Conservation (phyloP, 2,113 vertebrate species). For the Bubo blakistoni region DNA sequence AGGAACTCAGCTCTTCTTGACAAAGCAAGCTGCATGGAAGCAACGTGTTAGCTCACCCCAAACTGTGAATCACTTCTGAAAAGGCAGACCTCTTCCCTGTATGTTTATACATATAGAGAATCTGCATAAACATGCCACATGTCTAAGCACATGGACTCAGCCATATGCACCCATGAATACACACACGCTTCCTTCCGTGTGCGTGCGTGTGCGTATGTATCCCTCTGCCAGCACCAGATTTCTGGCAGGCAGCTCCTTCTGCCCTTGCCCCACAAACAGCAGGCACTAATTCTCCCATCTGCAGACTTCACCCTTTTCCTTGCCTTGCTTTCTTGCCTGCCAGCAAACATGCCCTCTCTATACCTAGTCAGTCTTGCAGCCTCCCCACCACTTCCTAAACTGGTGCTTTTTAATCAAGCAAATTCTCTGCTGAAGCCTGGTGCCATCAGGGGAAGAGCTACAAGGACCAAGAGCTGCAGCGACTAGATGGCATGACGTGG, state of each 20-base stretch:
- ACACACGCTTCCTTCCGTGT: background rate
- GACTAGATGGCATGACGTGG: accelerated
- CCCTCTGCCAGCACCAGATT: conserved; percentile 58
- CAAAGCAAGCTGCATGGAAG: background rate
- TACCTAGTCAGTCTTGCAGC: conserved; percentile 20
- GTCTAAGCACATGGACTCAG: conserved; percentile 22
- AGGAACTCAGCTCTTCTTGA: background rate
- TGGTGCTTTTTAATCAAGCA: background rate
- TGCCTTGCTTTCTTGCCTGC: conserved; percentile 48
- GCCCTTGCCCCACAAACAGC: conserved; percentile 57
- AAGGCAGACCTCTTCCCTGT: conserved; percentile 9
- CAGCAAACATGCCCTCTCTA: conserved; percentile 31
- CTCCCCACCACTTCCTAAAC: background rate
- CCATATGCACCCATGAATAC: conserved; percentile 25
- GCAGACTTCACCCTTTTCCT: conserved; percentile 44
- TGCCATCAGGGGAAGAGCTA: background rate
- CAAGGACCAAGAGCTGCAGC: background rate
- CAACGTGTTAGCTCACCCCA: background rate
- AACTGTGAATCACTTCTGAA: background rate
- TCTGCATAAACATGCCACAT: conserved; percentile 46
- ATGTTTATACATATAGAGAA: conserved; percentile 17
- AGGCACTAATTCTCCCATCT: conserved; percentile 55
- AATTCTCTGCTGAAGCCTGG: background rate
- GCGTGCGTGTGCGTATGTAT: background rate
- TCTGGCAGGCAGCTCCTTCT: conserved; percentile 53